These are phyloP conservation scores for Xanthia icteritia DNA, from an alignment of 2,888 invertebrate species.

Conservation along the genomic window DNA sequence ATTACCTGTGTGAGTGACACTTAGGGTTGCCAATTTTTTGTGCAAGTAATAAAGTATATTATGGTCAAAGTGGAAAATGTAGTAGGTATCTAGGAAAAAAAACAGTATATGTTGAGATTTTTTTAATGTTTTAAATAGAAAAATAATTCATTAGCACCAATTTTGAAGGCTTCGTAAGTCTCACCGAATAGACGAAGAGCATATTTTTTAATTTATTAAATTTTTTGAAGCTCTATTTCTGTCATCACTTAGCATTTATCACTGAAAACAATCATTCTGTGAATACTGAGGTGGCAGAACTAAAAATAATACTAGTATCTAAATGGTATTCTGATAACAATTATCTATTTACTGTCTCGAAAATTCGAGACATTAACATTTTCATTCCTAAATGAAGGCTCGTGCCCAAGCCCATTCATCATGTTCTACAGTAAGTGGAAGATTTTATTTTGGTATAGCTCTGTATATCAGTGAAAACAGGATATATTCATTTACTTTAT, in stretches of 20 bases:
- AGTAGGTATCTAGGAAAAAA: background rate
- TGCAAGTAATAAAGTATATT: background rate
- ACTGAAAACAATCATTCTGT: background rate
- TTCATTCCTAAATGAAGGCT: background rate
- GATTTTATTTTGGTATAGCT: background rate
- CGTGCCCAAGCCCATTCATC: background rate
- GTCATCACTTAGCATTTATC: background rate
- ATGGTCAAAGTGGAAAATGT: background rate
- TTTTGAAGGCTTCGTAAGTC: background rate
- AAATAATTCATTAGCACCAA: background rate
- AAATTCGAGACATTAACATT: background rate
- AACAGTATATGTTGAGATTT: background rate
- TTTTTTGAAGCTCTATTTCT: background rate
- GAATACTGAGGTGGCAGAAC: background rate
- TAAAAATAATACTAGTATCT: background rate
- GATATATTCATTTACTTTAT: background rate
- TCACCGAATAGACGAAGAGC: background rate
- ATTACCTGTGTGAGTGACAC: slow-evolving; percentile 51
- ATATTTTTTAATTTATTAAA: background rate
- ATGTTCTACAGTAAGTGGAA: background rate
- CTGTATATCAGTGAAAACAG: background rate
- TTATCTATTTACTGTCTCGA: background rate
- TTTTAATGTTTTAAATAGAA: background rate
- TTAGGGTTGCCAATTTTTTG: background rate
- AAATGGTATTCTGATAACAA: background rate